Evolutionary conservation across 2,888 invertebrate species (phyloP).

Genomic region (Drosophila meridionalis): DNA sequence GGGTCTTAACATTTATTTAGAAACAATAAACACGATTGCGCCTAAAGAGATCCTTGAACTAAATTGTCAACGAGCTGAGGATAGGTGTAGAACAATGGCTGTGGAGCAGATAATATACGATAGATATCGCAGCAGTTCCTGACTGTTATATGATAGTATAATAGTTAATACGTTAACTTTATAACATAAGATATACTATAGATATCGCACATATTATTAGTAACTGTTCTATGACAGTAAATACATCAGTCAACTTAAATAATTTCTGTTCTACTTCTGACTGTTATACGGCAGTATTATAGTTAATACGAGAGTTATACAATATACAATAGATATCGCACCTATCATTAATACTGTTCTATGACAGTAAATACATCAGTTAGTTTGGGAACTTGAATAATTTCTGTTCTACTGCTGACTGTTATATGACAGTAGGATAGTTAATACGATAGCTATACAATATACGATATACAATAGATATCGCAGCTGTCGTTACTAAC

Average conservation of each 20-base stretch:
- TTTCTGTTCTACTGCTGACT: not conserved
- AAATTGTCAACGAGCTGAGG: not conserved
- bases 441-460: not conserved
- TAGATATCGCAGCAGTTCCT: not conserved
- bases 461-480: not conserved
- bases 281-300: not conserved
- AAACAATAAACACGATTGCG: no score
- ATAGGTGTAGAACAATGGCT: not conserved
- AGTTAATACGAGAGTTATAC: not conserved
- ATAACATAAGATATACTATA: not conserved
- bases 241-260: not conserved
- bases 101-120: not conserved
- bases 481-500: not conserved
- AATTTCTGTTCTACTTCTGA: not conserved
- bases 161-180: no score
- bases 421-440: not conserved
- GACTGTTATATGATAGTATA: no score
- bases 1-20: constrained; percentile 3
- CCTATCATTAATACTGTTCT: not conserved
- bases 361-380: not conserved
- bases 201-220: not conserved
- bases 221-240: not conserved
- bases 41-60: not conserved
- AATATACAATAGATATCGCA: not conserved
- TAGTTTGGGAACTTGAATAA: not conserved